Evolutionary conservation across 2,888 invertebrate genomes (phyloP).

Genomic region (Nomada goodeniana): DNA sequence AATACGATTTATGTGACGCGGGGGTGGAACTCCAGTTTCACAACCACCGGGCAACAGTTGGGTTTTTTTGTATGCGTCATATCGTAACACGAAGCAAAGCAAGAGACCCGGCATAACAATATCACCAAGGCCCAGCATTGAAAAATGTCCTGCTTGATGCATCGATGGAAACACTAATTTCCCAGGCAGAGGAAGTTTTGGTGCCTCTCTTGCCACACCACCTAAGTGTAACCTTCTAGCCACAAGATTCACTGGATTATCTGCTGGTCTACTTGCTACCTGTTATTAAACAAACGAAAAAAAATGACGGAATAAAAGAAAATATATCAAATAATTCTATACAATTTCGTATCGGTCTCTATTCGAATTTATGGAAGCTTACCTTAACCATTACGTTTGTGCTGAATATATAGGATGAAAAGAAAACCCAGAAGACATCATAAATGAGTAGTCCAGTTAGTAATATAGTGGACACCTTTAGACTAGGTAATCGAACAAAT

Average conservation of each 20-base stretch:
- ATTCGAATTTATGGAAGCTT: conserved; percentile 81
- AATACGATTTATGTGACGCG: conserved; percentile 86
- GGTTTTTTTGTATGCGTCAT: conserved; percentile 98
- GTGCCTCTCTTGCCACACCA: conserved; percentile 95
- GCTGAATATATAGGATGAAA: conserved; percentile 99
- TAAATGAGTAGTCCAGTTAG: conserved; percentile 97
- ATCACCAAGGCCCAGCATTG: conserved; percentile 95
- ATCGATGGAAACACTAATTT: conserved; percentile 98
- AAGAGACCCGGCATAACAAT: conserved; percentile 98
- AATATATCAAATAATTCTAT: background rate
- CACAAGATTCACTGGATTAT: conserved; percentile 96
- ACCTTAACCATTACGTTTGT: conserved; percentile 99
- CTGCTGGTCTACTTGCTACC: conserved; percentile 93
- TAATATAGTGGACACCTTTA: conserved; percentile 97
- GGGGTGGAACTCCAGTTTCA: conserved; percentile 88
- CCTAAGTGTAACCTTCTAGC: conserved; percentile 96
- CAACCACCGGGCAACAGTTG: conserved; percentile 88
- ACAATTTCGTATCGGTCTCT: background rate
- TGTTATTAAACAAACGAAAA: conserved; percentile 71
- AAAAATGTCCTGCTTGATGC: conserved; percentile 98
- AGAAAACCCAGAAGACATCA: conserved; percentile 99
- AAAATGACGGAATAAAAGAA: background rate
- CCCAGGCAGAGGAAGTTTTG: conserved; percentile 97
- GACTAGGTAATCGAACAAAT: conserved; percentile 96
- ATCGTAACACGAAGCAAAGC: conserved; percentile 97